A percentile compares a stretch with the other conserved stretches of the same genome.
Conservation (phyloP, 2,113 vertebrate species). For the Sinocyclocheilus grahami region DNA sequence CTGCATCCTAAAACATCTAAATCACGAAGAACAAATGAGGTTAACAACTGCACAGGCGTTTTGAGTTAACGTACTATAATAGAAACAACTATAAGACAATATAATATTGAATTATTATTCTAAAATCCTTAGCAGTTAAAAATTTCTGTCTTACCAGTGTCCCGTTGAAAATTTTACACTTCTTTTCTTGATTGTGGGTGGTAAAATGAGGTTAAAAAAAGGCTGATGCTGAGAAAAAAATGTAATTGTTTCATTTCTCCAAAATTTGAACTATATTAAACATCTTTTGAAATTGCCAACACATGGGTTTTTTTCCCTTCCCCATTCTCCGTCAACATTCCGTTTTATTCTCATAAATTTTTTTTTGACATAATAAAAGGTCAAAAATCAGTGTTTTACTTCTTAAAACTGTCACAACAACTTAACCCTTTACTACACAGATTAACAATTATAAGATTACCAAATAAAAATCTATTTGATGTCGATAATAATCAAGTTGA, state of each 20-base stretch:
- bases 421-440: too few species aligned
- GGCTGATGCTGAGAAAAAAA: background rate
- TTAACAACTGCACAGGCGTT: background rate
- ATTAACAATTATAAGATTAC: background rate
- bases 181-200: conserved; percentile 11
- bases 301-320: conserved; percentile 37
- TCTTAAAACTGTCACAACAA: background rate
- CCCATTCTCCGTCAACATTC: background rate
- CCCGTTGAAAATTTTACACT: conserved; percentile 3
- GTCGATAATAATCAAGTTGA: background rate
- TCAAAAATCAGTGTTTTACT: background rate
- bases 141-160: conserved; percentile 46
- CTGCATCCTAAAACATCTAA: conserved; percentile 46
- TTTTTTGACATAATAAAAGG: background rate
- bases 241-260: conserved; percentile 52
- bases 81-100: background rate
- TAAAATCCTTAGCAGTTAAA: background rate
- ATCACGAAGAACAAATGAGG: background rate
- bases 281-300: background rate
- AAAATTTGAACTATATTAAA: conserved; percentile 41
- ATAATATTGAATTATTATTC: too few species aligned
- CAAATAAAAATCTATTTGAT: background rate
- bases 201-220: conserved; percentile 10
- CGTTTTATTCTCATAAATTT: background rate
- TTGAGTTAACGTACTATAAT: background rate